Evolutionary conservation across 2,113 vertebrate species (phyloP).

Genomic region (Salvator merianae): DNA sequence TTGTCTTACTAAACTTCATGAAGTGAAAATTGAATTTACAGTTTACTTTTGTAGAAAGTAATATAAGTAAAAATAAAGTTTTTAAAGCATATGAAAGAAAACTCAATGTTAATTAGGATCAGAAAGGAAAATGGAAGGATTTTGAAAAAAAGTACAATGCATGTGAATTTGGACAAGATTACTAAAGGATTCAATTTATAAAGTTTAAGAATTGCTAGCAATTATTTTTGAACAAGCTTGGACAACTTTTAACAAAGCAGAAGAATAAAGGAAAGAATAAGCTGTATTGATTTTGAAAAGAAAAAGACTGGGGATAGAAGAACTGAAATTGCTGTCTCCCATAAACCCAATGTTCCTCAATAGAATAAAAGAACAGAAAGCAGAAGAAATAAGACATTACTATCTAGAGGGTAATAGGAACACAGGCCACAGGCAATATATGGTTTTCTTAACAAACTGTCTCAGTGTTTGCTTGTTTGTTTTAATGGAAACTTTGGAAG

Average conservation of each 20-base stretch:
- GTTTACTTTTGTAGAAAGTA: too few species aligned
- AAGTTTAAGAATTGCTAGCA: background rate
- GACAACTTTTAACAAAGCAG: background rate
- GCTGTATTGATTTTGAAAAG: constrained; percentile 1
- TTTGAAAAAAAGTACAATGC: background rate
- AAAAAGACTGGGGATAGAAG: background rate
- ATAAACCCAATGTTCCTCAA: constrained; percentile 16
- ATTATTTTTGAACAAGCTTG: background rate
- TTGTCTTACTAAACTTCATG: background rate
- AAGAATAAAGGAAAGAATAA: background rate
- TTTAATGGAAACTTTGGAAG: background rate
- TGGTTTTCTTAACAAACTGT: background rate
- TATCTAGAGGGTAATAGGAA: background rate
- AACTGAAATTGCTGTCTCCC: background rate
- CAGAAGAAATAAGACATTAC: background rate
- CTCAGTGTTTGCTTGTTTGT: background rate
- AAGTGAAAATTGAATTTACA: background rate
- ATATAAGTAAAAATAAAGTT: background rate
- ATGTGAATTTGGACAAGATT: background rate
- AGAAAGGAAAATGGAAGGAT: background rate
- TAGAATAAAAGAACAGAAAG: constrained; percentile 14
- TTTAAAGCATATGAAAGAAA: background rate
- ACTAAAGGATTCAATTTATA: background rate
- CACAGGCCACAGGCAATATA: background rate
- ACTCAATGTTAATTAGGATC: background rate